Conservation (phyloP, 1,140 invertebrate species). For the Lamellibrachia luymesi region DNA sequence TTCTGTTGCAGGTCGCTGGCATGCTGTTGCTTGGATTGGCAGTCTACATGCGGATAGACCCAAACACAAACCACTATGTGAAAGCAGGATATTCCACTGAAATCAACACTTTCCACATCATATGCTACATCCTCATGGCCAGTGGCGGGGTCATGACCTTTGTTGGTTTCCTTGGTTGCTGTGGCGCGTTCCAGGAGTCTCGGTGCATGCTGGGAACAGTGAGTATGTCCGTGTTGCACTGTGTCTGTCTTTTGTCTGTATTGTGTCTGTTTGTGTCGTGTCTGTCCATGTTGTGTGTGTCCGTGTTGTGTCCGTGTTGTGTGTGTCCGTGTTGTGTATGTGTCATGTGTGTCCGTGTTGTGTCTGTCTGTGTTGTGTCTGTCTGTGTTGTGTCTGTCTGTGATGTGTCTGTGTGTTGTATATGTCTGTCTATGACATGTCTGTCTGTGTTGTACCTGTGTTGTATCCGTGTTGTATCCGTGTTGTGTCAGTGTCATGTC, state of each 20-base stretch:
- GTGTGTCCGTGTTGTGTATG: no score
- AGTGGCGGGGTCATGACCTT: constrained; percentile 74
- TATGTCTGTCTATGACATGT: no score
- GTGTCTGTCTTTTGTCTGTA: constrained; percentile 25
- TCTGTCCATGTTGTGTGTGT: not conserved
- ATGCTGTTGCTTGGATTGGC: constrained; percentile 28
- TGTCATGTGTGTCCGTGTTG: no score
- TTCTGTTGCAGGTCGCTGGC: constrained; percentile 28
- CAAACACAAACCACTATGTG: constrained; percentile 24
- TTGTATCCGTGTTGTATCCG: no score
- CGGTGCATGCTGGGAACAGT: constrained; percentile 77
- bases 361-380: no score
- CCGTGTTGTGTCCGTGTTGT: constrained; percentile 45
- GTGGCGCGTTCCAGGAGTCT: constrained; percentile 78
- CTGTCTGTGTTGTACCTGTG: no score
- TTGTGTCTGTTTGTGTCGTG: constrained; percentile 28
- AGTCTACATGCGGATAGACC: constrained; percentile 31
- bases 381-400: no score
- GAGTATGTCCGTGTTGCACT: constrained; percentile 46
- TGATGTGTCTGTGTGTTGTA: no score
- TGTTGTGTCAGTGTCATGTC: no score
- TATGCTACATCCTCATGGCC: constrained; percentile 64
- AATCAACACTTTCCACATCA: constrained; percentile 22
- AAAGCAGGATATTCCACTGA: constrained; percentile 19
- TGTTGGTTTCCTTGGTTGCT: constrained; percentile 83